phyloP scores from a whole-genome alignment of 2,888 invertebrate species.

The Cephonodes hylas region DNA sequence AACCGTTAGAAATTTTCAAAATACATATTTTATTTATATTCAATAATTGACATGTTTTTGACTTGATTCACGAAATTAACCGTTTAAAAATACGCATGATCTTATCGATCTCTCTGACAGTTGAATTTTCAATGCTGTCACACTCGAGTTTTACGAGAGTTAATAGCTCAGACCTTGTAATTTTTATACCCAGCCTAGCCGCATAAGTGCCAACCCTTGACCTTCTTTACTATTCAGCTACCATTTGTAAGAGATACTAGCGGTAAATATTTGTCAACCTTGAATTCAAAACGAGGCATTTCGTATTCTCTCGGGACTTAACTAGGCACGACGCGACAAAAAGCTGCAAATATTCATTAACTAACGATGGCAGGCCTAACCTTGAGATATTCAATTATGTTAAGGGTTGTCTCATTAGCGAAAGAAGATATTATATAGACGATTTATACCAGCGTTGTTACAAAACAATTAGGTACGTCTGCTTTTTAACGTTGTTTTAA shows the following conservation, averaged over 20 bases:
- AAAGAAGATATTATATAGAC: neutral
- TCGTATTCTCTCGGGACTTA: neutral
- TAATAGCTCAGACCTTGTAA: neutral
- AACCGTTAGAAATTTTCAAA: too few relatives aligned
- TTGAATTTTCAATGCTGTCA: neutral
- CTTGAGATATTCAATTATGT: neutral
- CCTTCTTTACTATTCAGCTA: conserved; percentile 1
- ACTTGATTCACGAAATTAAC: too few relatives aligned
- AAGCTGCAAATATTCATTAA: neutral
- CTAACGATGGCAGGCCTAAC: neutral
- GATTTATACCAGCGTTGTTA: neutral
- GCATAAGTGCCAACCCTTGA: conserved; percentile 8
- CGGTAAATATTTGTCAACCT: conserved; percentile 8
- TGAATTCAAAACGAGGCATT: neutral
- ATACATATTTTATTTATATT: too few relatives aligned
- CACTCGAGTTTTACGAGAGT: neutral
- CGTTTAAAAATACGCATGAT: too few relatives aligned
- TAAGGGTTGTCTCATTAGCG: neutral
- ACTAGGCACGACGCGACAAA: neutral
- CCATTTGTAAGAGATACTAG: neutral
- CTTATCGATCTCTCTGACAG: neutral
- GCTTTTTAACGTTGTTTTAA: too few relatives aligned
- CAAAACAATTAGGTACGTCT: too few relatives aligned
- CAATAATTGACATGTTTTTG: too few relatives aligned
- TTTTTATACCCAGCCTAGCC: neutral